Evolutionary conservation across 2,113 vertebrate species (phyloP), one percentile per base, ranked within the genome.

Genomic region (Eclectus roratus): DNA sequence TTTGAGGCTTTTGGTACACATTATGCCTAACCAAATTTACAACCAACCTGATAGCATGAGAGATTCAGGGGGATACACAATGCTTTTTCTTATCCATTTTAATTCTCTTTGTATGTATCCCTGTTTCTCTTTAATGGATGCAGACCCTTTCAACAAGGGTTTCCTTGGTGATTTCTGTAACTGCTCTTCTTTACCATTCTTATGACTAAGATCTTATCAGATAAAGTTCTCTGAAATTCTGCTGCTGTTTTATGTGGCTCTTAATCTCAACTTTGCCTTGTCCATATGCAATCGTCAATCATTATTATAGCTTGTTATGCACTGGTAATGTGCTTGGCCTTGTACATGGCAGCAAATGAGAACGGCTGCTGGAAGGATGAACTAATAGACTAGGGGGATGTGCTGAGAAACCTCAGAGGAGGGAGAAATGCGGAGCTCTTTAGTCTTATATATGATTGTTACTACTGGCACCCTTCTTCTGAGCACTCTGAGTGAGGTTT

Each of bases 181-280:
- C 84, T 81, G 6, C 41, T 93, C 28, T 85, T 79, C 73, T 58
- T 37, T 63, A 41, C n/a, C 19, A 7, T 80, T 92, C 69, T 76
- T 79, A 76, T n/a, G 91, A 52, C 68, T 85, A 24, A 80, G 13
- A 10, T 73, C 49, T 84, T 69, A 66, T 3, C 37, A 44, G 37
- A 72, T 81, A 33, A 94, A 93, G 53, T 88, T 85, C 52, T 80
- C 70, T 93, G 58, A 88, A 95, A 89, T 88, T 89, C 49, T 88
- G 53, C 63, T 91, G 73, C 81, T 76, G 44, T 81, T 96, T 89
- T 91, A 93, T 90, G 85, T 85, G 52, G 35, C 72, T 96, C 83
- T 96, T 95, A 81, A 87, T 93, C 80, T 95, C 86, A 92, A 55
- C 86, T 92, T 88, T 91, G 69, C 53, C 88, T 53, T 94, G 89